These are phyloP conservation scores for Syngnathus rostellatus DNA, from an alignment of 2,797 vertebrate species.

Conservation along the genomic window DNA sequence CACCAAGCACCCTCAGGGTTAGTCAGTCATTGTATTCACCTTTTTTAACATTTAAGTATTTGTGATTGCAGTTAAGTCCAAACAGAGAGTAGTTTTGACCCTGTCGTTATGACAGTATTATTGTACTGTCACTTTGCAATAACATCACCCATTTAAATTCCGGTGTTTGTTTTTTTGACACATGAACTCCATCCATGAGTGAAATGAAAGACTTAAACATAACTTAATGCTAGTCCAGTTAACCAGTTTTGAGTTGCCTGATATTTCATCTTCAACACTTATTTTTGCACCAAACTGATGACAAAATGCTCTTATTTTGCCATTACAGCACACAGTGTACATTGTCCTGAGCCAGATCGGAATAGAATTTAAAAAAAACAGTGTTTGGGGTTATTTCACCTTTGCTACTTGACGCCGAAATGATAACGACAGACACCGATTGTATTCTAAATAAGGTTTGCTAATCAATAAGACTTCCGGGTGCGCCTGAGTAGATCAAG, in stretches of 20 bases:
- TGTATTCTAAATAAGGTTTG: not conserved
- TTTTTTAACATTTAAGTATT: too few relatives aligned
- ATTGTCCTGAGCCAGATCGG: not conserved
- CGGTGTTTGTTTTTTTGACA: not conserved
- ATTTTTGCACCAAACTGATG: not conserved
- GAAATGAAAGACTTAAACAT: not conserved
- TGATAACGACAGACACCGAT: not conserved
- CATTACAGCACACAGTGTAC: not conserved
- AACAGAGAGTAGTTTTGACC: too few relatives aligned
- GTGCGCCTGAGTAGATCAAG: not conserved
- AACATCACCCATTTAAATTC: not conserved
- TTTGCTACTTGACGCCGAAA: not conserved
- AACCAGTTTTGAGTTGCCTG: not conserved
- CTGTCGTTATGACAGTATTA: too few relatives aligned
- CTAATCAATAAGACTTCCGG: constrained; percentile 1
- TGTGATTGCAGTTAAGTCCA: too few relatives aligned
- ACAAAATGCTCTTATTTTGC: not conserved
- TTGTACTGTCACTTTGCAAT: not conserved
- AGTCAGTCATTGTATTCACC: too few relatives aligned
- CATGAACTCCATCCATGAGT: not conserved
- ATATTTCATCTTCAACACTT: not conserved
- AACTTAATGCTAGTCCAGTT: not conserved
- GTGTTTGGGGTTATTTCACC: not conserved
- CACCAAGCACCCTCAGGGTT: too few relatives aligned
- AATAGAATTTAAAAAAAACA: not conserved